These are phyloP conservation scores for Enteromius mattozi DNA, from an alignment of 2,797 vertebrate species.

Conservation along the genomic window DNA sequence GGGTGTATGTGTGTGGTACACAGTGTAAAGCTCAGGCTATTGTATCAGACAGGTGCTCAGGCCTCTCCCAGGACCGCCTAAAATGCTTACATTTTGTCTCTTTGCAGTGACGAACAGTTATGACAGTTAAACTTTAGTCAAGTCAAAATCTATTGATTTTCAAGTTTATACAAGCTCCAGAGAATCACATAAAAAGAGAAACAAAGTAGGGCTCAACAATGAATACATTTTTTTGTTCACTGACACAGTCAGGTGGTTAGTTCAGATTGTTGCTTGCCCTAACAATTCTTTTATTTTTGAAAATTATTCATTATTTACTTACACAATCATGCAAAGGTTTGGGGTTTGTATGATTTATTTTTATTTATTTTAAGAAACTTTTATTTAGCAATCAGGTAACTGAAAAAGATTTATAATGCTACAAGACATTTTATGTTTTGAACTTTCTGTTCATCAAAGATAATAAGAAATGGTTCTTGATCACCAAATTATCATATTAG, in stretches of 20 bases:
- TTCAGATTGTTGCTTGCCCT: background rate
- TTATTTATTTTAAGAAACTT: background rate
- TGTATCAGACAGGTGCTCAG: background rate
- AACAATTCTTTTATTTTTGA: background rate
- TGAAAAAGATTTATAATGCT: background rate
- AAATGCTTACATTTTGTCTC: background rate
- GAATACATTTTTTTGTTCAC: background rate
- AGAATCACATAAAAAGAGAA: background rate
- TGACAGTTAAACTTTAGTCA: slow-evolving; percentile 3
- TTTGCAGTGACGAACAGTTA: background rate
- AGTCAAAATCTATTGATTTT: background rate
- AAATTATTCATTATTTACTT: background rate
- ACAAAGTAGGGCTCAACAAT: background rate
- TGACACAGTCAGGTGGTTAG: background rate
- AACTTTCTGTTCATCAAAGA: background rate
- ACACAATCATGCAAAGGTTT: background rate
- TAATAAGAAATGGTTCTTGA: background rate
- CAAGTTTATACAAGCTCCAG: slow-evolving; percentile 19
- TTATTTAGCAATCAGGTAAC: background rate
- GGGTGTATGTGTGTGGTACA: slow-evolving; percentile 51
- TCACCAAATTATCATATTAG: background rate
- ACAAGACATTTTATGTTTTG: background rate
- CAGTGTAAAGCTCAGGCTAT: slow-evolving; percentile 27
- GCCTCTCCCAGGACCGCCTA: background rate
- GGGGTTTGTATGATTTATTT: background rate